Conservation (phyloP, 2,113 vertebrate species). For the Caranx ignobilis region DNA sequence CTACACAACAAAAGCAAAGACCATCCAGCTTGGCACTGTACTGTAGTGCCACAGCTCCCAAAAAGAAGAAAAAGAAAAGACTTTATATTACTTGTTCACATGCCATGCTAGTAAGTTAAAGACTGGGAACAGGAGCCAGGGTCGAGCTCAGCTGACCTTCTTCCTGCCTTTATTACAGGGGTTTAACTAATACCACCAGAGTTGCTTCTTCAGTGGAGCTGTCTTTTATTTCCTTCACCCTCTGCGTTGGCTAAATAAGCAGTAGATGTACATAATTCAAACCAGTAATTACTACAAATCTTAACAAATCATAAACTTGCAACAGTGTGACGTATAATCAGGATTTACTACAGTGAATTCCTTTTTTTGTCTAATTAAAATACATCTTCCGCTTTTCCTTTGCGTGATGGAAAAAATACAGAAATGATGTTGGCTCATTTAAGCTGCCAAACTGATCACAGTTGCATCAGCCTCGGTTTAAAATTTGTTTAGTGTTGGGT, state of each 20-base stretch:
- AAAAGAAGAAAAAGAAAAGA: neutral
- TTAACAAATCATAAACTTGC: neutral
- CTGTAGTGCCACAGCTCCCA: neutral
- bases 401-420: neutral
- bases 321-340: neutral
- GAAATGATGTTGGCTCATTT: too few relatives aligned
- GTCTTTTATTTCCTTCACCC: neutral
- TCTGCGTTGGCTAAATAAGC: neutral
- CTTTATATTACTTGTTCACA: neutral
- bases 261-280: neutral
- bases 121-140: neutral
- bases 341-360: neutral
- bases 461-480: too few relatives aligned
- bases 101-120: neutral
- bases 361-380: neutral
- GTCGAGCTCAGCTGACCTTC: constrained; percentile 4
- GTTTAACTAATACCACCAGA: neutral
- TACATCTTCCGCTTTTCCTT: neutral
- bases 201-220: neutral
- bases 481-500: too few relatives aligned
- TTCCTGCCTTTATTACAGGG: neutral
- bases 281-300: constrained; percentile 1
- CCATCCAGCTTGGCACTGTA: neutral
- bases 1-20: neutral
- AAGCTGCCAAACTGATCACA: too few relatives aligned